Conservation (phyloP, 2,113 vertebrate species). For the Vanacampus margaritifer region DNA sequence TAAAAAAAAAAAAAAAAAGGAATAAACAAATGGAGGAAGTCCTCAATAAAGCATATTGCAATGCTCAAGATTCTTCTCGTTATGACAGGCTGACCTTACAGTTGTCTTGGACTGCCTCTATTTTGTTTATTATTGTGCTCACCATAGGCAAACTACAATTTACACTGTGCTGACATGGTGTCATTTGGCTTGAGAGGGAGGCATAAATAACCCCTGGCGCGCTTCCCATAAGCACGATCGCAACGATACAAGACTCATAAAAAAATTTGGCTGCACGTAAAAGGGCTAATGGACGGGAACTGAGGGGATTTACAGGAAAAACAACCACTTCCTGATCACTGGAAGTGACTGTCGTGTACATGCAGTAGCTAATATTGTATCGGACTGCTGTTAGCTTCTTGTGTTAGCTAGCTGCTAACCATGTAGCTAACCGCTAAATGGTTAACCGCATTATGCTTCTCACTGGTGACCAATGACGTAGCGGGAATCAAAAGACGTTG, state of each 20-base stretch:
- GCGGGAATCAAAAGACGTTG: no score
- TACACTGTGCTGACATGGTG: neutral
- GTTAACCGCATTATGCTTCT: no score
- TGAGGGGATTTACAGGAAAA: constrained; percentile 35
- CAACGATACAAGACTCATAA: constrained; percentile 37
- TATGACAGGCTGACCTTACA: constrained; percentile 7
- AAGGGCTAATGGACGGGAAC: constrained; percentile 28
- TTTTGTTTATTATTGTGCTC: neutral
- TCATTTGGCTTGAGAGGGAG: neutral
- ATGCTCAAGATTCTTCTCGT: neutral
- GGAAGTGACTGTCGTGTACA: constrained; percentile 40
- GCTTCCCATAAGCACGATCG: constrained; percentile 37
- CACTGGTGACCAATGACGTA: no score
- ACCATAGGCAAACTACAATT: neutral
- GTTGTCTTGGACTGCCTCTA: neutral
- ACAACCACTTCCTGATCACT: constrained; percentile 32
- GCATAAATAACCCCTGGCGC: constrained; percentile 12
- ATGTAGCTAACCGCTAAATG: no score
- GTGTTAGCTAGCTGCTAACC: no score
- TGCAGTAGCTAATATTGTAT: neutral
- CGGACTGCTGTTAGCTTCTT: no score
- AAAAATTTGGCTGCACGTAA: constrained; percentile 37
- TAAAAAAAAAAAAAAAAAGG: no score
- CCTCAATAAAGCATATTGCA: neutral
- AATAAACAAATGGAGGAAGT: neutral